These are phyloP conservation scores for Anguilla rostrata DNA, from an alignment of 2,113 vertebrate genomes.

Conservation along the genomic window DNA sequence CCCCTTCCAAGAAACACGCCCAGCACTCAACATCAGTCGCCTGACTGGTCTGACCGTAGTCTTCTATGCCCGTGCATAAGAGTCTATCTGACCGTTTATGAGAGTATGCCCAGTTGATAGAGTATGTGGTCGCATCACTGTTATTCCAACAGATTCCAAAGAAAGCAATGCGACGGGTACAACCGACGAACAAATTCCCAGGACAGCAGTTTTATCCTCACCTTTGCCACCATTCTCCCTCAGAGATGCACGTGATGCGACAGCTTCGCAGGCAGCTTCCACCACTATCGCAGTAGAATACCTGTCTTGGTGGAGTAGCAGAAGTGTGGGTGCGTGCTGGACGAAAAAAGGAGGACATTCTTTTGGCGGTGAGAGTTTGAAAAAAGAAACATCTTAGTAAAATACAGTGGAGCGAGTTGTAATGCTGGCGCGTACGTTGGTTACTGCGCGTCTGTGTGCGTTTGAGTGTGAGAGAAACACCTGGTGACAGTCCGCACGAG, in stretches of 20 bases:
- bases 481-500: conserved; percentile 47
- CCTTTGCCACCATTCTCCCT: neutral
- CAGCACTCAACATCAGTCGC: conserved; percentile 35
- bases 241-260: conserved; percentile 23
- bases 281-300: neutral
- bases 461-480: conserved; percentile 50
- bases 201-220: conserved; percentile 19
- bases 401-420: conserved; percentile 4
- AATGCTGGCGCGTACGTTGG: conserved; percentile 3
- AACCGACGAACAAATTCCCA: neutral
- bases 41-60: conserved; percentile 4
- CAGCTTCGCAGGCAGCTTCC: conserved; percentile 13
- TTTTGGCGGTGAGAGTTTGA: neutral
- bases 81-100: neutral
- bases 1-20: conserved; percentile 51
- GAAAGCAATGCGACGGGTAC: neutral
- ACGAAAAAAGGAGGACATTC: neutral
- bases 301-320: neutral
- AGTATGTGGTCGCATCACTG: conserved; percentile 4
- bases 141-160: neutral
- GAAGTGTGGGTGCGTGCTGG: neutral
- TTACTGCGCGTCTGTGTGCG: conserved; percentile 1
- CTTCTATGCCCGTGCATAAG: neutral
- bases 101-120: neutral
- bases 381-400: neutral